These are phyloP conservation scores for Centruroides vittatus DNA, from an alignment of 1,140 invertebrate species.

Conservation along the genomic window DNA sequence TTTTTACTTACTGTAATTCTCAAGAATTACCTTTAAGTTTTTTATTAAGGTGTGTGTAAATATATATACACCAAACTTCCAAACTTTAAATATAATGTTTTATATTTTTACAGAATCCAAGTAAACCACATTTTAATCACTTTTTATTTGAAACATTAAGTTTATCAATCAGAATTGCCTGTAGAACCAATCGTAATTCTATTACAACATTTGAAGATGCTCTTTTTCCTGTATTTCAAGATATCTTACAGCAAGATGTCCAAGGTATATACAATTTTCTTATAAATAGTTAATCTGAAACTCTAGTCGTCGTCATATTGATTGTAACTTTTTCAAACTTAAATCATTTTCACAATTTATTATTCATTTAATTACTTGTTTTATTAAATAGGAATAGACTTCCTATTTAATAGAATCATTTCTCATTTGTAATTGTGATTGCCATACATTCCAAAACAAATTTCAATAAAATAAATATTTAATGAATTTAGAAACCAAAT, in stretches of 20 bases:
- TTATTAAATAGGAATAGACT: too few relatives aligned
- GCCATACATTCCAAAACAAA: too few relatives aligned
- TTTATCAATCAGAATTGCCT: constrained; percentile 70
- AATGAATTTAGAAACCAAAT: too few relatives aligned
- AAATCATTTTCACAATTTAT: too few relatives aligned
- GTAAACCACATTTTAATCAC: constrained; percentile 93
- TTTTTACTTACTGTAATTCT: too few relatives aligned
- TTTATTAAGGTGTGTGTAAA: not conserved
- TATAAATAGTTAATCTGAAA: not conserved
- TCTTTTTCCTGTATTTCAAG: constrained; percentile 84
- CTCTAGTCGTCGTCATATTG: too few relatives aligned
- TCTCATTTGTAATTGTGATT: too few relatives aligned
- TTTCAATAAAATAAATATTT: too few relatives aligned
- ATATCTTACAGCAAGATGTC: constrained; percentile 82
- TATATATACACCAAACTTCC: not conserved
- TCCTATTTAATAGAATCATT: too few relatives aligned
- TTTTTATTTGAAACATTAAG: constrained; percentile 90
- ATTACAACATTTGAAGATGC: constrained; percentile 80
- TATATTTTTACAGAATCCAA: constrained; percentile 54
- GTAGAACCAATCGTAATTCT: constrained; percentile 56
- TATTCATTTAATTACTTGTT: too few relatives aligned
- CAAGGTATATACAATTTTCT: constrained; percentile 44
- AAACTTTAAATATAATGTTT: not conserved
- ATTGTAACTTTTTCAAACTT: too few relatives aligned
- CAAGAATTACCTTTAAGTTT: not conserved